Base-by-base conservation (phyloP, 1,140 invertebrate species). In the Stegodyphus dumicola region DNA sequence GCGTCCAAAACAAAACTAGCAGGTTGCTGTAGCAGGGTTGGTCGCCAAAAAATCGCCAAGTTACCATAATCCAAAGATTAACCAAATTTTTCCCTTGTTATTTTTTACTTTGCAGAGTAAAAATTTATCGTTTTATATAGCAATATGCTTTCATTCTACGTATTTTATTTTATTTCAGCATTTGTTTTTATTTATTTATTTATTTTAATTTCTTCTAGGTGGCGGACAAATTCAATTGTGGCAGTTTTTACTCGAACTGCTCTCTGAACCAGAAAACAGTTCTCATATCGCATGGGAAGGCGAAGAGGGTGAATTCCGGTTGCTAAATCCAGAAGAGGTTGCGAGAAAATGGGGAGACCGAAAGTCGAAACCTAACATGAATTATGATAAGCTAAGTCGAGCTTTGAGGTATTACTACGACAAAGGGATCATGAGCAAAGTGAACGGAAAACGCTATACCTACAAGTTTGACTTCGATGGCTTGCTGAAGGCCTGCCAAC, bases 311-410 rank as follows among this genome's bases (percentile, higher is more conserved):
- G 96, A 99, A 91, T 99, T 99, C 92, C 98, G 99, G 92, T 93
- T 99, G 87, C 96, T 96, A 7, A 97, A 99, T 91, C 98, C 98
- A 0, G 98, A 99, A 90, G 98, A 99, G 90, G 98, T 99, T 70
- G 98, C 98, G 2, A 93, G 97, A 86, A 93, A 96, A 88, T 99
- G 98, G 98, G 98, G 98, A 9, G 90, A 91, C 86, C 89, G 92
- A 18, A 93, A 93, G 88, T 90, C 89, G 85, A 93, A 93, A 88
- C 92, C 92, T 7, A 92, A 93, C 65, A 98, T 98, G 97, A 97
- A 97, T 91, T 98, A 98, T 86, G 96, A 98, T 90, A 98, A 98
- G 91, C 90, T 98, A 0, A 96, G 95, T 60, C 92, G 96, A 49
- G 96, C 96, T 0, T 91, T 98, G 13, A 91, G 96, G 15, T 97